Evolutionary conservation across 2,888 invertebrate genomes (phyloP).

Genomic region (Penaeus monodon): DNA sequence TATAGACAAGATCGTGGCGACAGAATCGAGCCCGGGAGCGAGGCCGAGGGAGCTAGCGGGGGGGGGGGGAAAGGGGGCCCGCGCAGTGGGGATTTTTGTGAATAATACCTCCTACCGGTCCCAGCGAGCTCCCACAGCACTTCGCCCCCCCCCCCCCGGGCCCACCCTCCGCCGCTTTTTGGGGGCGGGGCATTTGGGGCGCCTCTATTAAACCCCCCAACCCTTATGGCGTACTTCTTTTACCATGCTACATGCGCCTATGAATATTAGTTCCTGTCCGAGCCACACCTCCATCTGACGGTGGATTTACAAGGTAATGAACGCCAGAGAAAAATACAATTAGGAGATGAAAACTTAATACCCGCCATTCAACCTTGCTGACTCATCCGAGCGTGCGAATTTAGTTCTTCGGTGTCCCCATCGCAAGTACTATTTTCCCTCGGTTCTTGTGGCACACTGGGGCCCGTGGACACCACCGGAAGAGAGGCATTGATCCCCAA

Average conservation of each 20-base stretch:
- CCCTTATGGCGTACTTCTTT: not conserved
- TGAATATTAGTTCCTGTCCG: constrained; percentile 35
- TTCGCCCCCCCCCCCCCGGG: constrained; percentile 22
- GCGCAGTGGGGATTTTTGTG: constrained; percentile 57
- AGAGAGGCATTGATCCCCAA: constrained; percentile 28
- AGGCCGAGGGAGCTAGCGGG: constrained; percentile 24
- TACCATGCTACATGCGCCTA: not conserved
- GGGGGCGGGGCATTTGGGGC: not conserved
- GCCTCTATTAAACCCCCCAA: not conserved
- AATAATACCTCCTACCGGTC: constrained; percentile 50
- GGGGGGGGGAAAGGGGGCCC: constrained; percentile 34
- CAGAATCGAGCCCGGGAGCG: constrained; percentile 40
- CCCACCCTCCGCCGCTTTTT: not conserved
- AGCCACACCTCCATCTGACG: constrained; percentile 36
- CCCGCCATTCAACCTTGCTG: constrained; percentile 38
- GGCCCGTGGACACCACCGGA: constrained; percentile 31
- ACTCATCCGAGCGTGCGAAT: constrained; percentile 15
- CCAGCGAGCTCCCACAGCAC: constrained; percentile 6
- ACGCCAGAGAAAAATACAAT: constrained; percentile 51
- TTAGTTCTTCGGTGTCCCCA: constrained; percentile 6
- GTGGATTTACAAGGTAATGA: constrained; percentile 30
- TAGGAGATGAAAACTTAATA: constrained; percentile 51
- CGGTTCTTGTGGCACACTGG: constrained; percentile 42
- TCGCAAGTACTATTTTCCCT: constrained; percentile 20
- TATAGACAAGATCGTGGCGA: constrained; percentile 19